Evolutionary conservation across 2,888 invertebrate species (phyloP), one percentile per base, ranked within the genome.

Genomic region (Alsophila aescularia): DNA sequence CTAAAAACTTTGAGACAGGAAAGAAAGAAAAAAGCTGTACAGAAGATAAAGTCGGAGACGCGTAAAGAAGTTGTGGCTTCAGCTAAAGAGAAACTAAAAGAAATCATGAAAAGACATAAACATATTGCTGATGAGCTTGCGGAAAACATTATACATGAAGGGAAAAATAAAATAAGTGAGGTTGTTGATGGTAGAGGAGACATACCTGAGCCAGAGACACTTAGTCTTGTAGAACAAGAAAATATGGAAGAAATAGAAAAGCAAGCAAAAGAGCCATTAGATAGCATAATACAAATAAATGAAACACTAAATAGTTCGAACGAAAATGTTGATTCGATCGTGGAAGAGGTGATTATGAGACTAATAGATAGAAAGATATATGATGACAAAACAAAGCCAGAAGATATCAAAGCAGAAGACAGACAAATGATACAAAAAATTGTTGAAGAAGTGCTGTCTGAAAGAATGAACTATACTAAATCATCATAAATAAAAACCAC

Each of bases 311-410:
- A 69, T 52, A 71, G 65, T 32, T 77, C 78, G 18, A 82, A 85
- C 60, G 82, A 87, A 74, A 88, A 83, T 58, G 79, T 92, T 52
- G 86, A 92, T 61, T 77, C 77, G 9, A 92, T 92, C 54, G 91
- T 92, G 0, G 92, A 92, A 72, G 91, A 92, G 67, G 91, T 91
- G 36, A 89, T 92, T 66, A 62, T 67, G 40, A 85, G 90, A 64
- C 77, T 91, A 39, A 82, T 90, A 69, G 90, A 90, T 71, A 87
- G 92, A 67, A 93, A 92, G 80, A 85, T 92, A 67, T 92, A 90
- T 62, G 92, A 92, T 52, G 90, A 88, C 54, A 92, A 92, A 70
- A 86, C 89, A 2, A 92, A 90, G 73, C 88, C 85, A 15, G 91
- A 92, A 71, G 89, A 90, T 66, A 84, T 89, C 13, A 87, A 78